Percentiles rank a stretch among this genome's conserved stretches.
Conservation (phyloP, 2,797 vertebrate genomes). For the Gymnoscopelus microlampas region DNA sequence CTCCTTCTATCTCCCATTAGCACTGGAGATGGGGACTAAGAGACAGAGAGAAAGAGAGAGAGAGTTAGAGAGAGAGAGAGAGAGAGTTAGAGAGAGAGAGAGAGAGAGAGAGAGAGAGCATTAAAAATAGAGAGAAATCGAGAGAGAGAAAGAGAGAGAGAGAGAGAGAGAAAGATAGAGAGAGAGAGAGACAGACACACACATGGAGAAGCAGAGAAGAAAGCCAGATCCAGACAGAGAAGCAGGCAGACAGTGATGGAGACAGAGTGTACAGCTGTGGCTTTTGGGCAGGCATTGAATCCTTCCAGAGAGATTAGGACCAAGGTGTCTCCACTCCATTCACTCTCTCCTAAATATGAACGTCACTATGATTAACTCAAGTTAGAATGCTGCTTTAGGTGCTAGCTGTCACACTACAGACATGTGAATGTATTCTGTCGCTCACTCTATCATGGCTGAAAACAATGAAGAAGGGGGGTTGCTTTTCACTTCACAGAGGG, state of each 20-base stretch:
- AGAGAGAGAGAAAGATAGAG: slow-evolving; percentile 1
- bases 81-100: neutral
- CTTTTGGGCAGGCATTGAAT: slow-evolving; percentile 16
- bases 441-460: slow-evolving; percentile 26
- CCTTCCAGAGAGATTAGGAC: slow-evolving; percentile 24
- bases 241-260: slow-evolving; percentile 25
- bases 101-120: neutral
- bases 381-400: too few species aligned
- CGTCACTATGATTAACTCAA: too few species aligned
- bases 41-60: neutral
- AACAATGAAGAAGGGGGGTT: neutral
- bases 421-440: slow-evolving; percentile 32
- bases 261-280: slow-evolving; percentile 10
- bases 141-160: neutral
- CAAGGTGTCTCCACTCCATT: too few species aligned
- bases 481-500: neutral
- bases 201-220: neutral
- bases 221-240: slow-evolving; percentile 19
- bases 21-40: neutral
- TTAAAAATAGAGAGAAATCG: neutral
- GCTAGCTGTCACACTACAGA: slow-evolving; percentile 1
- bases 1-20: neutral
- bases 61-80: neutral
- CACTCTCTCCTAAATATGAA: too few species aligned
- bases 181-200: neutral